Base-by-base conservation (phyloP, 2,888 invertebrate genomes). In the Notocelia uddmanniana region DNA sequence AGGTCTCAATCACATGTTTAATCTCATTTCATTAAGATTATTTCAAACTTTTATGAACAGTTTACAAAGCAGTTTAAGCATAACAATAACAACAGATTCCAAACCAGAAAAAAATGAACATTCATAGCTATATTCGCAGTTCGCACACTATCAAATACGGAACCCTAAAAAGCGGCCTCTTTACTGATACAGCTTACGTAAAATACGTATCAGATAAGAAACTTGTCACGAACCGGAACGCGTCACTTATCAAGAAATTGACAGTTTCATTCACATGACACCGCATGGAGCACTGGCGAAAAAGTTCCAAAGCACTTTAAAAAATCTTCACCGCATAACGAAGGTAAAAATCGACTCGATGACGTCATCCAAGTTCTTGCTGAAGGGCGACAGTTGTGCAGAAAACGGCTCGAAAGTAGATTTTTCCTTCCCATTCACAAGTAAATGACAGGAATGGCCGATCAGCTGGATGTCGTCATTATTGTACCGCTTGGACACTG, bases 271-370 rank as follows among this genome's bases (percentile, higher is more conserved):
- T 62, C 48, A 63, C 50, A 18, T 9, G 48, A 31, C 48, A 13
- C 34, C 34, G 19, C 15, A 21, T 34, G 52, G 50, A 50, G 41
- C 60, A 69, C 60, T 57, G 34, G 34, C 50, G 18, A 54, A 64
- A 72, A 64, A 72, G 66, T 60, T 52, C 74, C 58, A 54, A 60
- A 64, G 67, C 64, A 74, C 69, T 74, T 77, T 37, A 18, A 15
- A 13, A 31, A 21, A 34, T 63, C 26, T 73, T 90, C 93, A 93
- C 73, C 93, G 93, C 91, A 92, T 92, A 71, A 92, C 93, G 74
- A 93, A 93, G 11, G 89, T 84, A 82, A 93, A 93, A 79, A 93
- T 90, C 0, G 92, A 91, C 70, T 93, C 93, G 73, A 93, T 91
- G 73, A 93, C 90, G 75, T 92, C 93, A 79, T 93, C 93, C 84